Evolutionary conservation across 2,888 invertebrate species (phyloP), one percentile per base, ranked within the genome.

Genomic region (Trichopoda pennipes): DNA sequence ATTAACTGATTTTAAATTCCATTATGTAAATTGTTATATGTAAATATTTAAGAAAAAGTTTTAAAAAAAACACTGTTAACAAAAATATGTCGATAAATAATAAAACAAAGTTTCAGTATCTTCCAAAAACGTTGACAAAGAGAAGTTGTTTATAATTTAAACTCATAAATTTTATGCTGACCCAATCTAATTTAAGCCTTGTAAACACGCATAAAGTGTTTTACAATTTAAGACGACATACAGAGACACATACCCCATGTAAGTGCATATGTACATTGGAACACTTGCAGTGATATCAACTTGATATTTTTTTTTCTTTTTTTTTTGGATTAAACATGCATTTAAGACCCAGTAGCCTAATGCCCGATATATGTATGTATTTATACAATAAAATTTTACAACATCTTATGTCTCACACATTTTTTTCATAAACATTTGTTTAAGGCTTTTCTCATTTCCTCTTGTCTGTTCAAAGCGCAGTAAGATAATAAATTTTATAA

Each of bases 341-440:
- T 60, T 66, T 35, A 17, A 69, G 75, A 75, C 86, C 85, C 88
- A 84, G 79, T 84, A 84, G 84, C 84, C 84, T 76, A 84, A 79
- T 84, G 77, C 79, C 79, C 79, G 75, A 81, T 69, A 76, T 81
- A n/a, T n/a, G n/a, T n/a, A n/a, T n/a, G n/a, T n/a, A n/a, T n/a
- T n/a, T n/a, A 14, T 19, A 19, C 23, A 35, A 21, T 21, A 60
- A 32, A 44, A 55, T 16, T 60, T 58, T 53, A 16, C 53, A 14
- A 49, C 4, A 58, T 28, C 44, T 49, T 58, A 28, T 70, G 14
- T 66, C 66, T 68, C 17, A 58, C 49, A 68, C 60, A 32, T 56
- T 38, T 66, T 60, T 47, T 42, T 16, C 35, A 53, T 47, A 21
- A 68, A 73, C 21, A 64, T 75, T 73, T 75, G 23, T 68, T 61